Evolutionary conservation across 2,113 vertebrate genomes (phyloP).

Genomic region (Megaleporinus macrocephalus): DNA sequence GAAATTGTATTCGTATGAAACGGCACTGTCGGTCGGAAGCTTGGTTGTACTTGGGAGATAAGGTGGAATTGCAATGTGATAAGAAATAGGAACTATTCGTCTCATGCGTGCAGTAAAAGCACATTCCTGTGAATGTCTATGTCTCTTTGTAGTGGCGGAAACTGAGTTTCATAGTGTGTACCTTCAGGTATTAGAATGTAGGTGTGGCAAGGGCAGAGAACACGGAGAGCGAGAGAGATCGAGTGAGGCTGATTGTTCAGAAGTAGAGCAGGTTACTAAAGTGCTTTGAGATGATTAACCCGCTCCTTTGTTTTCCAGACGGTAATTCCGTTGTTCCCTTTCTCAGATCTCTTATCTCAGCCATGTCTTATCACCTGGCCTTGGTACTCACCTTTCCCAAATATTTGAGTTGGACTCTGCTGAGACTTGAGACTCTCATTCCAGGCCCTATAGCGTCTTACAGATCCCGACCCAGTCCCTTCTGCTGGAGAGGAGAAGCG

Average conservation of each 20-base stretch:
- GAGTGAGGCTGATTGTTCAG: constrained; percentile 45
- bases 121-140: constrained; percentile 16
- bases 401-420: constrained; percentile 61
- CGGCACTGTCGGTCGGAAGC: not conserved
- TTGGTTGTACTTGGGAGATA: not conserved
- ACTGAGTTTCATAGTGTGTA: constrained; percentile 40
- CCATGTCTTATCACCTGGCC: constrained; percentile 60
- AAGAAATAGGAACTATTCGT: not conserved
- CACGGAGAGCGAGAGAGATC: constrained; percentile 17
- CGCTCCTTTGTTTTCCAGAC: constrained; percentile 60
- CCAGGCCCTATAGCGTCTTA: constrained; percentile 57
- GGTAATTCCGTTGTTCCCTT: constrained; percentile 56
- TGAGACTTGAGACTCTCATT: constrained; percentile 66
- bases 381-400: constrained; percentile 66
- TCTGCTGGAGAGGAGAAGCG: constrained; percentile 53
- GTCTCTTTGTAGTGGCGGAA: constrained; percentile 35
- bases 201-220: constrained; percentile 47
- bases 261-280: constrained; percentile 51
- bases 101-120: not conserved
- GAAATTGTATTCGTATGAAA: not conserved
- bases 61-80: not conserved
- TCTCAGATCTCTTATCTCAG: constrained; percentile 64
- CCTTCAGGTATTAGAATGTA: constrained; percentile 47
- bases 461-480: constrained; percentile 66
- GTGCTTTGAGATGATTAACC: constrained; percentile 64